Evolutionary conservation across 2,113 vertebrate species (phyloP).

Genomic region (Corvus moneduloides): DNA sequence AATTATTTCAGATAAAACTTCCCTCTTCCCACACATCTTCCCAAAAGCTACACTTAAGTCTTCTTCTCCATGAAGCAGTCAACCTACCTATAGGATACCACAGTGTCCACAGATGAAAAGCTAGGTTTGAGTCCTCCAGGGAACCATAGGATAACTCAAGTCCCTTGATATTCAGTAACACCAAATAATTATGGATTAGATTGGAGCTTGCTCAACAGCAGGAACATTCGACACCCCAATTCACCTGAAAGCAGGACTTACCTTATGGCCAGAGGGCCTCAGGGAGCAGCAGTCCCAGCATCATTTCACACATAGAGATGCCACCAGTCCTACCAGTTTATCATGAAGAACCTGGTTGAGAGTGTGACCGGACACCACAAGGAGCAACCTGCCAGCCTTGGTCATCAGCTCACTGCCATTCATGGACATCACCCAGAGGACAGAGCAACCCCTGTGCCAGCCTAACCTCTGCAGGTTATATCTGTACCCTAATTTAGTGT

Average conservation of each 20-base stretch:
- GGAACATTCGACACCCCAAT: accelerated
- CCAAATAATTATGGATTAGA: neutral
- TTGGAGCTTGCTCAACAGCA: neutral
- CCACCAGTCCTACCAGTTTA: accelerated
- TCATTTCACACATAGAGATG: accelerated
- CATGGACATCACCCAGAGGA: no score
- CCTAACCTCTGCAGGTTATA: neutral
- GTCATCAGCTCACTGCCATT: neutral
- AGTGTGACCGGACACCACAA: accelerated
- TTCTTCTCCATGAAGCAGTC: neutral
- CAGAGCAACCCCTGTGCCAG: neutral
- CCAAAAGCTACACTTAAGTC: neutral
- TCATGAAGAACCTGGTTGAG: neutral
- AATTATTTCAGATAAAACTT: neutral
- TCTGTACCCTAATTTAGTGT: accelerated
- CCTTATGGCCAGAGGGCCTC: neutral
- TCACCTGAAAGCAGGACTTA: neutral
- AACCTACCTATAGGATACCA: neutral
- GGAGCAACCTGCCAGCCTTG: neutral
- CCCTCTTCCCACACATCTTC: neutral
- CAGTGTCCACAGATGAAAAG: neutral
- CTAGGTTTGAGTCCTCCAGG: neutral
- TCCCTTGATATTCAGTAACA: neutral
- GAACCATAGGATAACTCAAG: neutral
- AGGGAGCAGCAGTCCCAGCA: neutral